phyloP scores from a whole-genome alignment of 2,888 invertebrate genomes.

The Trachelus tabidus region DNA sequence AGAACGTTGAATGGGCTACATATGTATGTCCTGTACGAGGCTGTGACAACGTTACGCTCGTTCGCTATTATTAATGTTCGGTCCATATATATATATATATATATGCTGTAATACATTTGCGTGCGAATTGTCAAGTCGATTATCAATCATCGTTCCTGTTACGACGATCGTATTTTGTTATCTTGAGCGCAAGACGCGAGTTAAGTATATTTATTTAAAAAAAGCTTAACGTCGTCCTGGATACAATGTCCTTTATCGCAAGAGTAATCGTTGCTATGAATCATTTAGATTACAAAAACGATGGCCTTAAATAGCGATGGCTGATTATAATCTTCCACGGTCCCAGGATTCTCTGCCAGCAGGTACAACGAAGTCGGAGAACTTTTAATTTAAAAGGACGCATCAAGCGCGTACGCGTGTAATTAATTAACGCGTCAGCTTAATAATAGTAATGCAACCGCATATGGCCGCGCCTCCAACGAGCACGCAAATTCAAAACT shows the following conservation, averaged over 20 bases:
- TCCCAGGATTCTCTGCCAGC: not conserved
- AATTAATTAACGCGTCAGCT: conserved; percentile 36
- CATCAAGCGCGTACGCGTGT: conserved; percentile 9
- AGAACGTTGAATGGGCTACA: not conserved
- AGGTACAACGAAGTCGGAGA: not conserved
- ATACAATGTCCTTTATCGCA: not conserved
- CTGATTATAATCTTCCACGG: not conserved
- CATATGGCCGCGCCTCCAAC: conserved; percentile 24
- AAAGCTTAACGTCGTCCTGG: not conserved
- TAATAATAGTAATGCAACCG: conserved; percentile 35
- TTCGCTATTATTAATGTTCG: not conserved
- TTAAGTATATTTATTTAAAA: not conserved
- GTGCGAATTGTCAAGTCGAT: not conserved
- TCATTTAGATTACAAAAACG: not conserved
- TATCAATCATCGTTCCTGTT: not conserved
- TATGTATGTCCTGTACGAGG: not conserved
- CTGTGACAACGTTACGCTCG: not conserved
- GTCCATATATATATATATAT: too few species aligned
- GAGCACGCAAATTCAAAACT: conserved; percentile 30
- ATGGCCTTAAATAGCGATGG: not conserved
- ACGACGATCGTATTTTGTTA: not conserved
- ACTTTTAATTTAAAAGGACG: conserved; percentile 17
- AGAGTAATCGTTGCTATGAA: not conserved
- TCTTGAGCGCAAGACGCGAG: not conserved
- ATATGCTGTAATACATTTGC: not conserved